Evolutionary conservation across 2,888 invertebrate species (phyloP), one percentile per base, ranked within the genome.

Genomic region (Parnassius orleans): DNA sequence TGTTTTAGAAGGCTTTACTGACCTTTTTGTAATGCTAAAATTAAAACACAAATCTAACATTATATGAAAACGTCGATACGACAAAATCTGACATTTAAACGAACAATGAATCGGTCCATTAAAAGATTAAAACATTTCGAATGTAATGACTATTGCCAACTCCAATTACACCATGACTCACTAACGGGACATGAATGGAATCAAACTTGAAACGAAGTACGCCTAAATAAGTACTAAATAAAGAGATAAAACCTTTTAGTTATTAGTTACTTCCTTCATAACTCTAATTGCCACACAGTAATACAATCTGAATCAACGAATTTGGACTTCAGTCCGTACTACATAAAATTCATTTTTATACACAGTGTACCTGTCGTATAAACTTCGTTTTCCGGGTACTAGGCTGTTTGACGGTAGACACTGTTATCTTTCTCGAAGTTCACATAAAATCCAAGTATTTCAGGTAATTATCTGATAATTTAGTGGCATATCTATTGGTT

Each of bases 391-490:
- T 59, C 19, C 51, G 46, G 47, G 15, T 47, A 47, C 43, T 43
- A 10, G 47, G 11, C 15, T 24, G 43, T 57, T 57, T n/a, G 41
- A 14, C 41, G 41, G 42, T 61, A 46, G 48, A 58, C 12, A 50
- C 14, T 41, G 62, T 59, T 63, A 66, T 51, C 56, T 24, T 54
- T 51, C 44, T 24, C 47, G 50, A 56, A 61, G 55, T 53, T 46
- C 44, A 54, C 43, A 61, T 61, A 52, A 65, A 60, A 59, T 61
- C 48, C 57, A 60, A 53, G 42, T 59, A 52, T 61, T 52, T 60
- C 55, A 55, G n/a, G 50, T 59, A 64, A 64, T 67, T 61, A 59
- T 64, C 61, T 55, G 65, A 67, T 67, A 67, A 61, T 12, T 43
- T 15, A 57, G 24, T 60, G 53, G 52, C 58, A 57, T 66, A 63